These are phyloP conservation scores for Amaurobius ferox DNA, from an alignment of 2,888 invertebrate species.

Conservation along the genomic window DNA sequence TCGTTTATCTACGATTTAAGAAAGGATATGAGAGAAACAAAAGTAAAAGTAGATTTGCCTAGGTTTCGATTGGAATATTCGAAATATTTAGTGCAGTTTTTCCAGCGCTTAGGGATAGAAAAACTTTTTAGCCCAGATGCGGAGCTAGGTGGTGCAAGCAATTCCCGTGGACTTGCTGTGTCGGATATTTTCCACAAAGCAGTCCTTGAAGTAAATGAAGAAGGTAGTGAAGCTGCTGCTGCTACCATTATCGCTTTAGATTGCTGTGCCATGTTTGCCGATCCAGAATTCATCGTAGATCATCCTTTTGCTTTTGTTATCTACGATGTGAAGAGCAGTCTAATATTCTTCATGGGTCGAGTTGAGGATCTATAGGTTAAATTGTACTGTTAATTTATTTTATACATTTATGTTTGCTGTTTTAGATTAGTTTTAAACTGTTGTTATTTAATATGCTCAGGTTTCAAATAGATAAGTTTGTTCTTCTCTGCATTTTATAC, in stretches of 20 bases:
- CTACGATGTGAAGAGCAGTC: conserved; percentile 11
- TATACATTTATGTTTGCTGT: neutral
- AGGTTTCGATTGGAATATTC: conserved; percentile 54
- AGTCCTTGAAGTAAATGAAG: conserved; percentile 39
- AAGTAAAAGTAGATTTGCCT: conserved; percentile 59
- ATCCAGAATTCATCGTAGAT: conserved; percentile 27
- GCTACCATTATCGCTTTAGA: conserved; percentile 10
- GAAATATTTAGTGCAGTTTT: conserved; percentile 31
- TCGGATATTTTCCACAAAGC: conserved; percentile 33
- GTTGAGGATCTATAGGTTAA: conserved; percentile 30
- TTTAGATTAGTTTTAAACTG: no score
- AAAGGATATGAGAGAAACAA: conserved; percentile 12
- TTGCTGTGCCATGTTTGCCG: neutral
- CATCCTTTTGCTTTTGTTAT: conserved; percentile 40
- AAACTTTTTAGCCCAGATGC: conserved; percentile 65
- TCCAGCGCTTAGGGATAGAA: conserved; percentile 64
- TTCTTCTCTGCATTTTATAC: no score
- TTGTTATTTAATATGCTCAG: no score
- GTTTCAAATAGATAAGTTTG: no score
- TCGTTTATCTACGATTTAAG: conserved; percentile 31
- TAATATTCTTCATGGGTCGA: conserved; percentile 30
- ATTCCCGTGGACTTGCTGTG: conserved; percentile 28
- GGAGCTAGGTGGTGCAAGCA: conserved; percentile 70
- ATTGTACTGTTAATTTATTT: neutral
- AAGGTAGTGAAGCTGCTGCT: conserved; percentile 41